Base-by-base conservation (phyloP, 2,888 invertebrate species). In the Parnassius orleans region DNA sequence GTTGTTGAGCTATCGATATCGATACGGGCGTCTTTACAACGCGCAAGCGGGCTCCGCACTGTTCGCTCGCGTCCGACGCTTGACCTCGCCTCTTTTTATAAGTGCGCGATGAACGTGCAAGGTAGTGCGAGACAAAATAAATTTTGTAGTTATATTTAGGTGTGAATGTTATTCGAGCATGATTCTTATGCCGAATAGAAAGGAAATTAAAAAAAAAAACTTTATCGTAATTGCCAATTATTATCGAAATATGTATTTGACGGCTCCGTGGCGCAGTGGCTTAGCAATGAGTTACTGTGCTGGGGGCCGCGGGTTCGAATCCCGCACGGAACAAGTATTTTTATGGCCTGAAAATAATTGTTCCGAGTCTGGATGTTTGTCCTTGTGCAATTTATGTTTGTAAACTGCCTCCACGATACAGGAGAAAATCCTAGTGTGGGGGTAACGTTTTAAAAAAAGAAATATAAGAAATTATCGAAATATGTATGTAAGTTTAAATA, bases 21-120 rank as follows among this genome's bases (percentile, higher is more conserved):
- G 84, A 80, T 75, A 78, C 79, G 79, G 77, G 85, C 88, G 90
- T 88, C 82, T 84, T 83, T 78, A 79, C 89, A 73, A 79, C 78
- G 77, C 87, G 90, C 88, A 83, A 84, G 86, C 86, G 87, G 84
- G 78, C 79, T 77, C 82, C 76, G 82, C 86, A 90, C 90, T 90
- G 90, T 81, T 76, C 77, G 81, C 72, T 73, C 72, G 75, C 80
- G 79, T 73, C 71, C 76, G 78, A 75, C 79, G 84, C 76, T 79
- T 86, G 90, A 89, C 90, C 91, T 91, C 90, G 83, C 76, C 79
- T 84, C 90, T 90, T 90, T 90, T 90, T 90, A 90, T 90, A 90
- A 87, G 87, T 84, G 84, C 74, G 85, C 84, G 85, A 84, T 83
- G 88, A 86, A 86, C 78, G 83, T 81, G 86, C 83, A 85, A 88